Base-by-base conservation (phyloP, 1,140 invertebrate species). In the Grapholita molesta region DNA sequence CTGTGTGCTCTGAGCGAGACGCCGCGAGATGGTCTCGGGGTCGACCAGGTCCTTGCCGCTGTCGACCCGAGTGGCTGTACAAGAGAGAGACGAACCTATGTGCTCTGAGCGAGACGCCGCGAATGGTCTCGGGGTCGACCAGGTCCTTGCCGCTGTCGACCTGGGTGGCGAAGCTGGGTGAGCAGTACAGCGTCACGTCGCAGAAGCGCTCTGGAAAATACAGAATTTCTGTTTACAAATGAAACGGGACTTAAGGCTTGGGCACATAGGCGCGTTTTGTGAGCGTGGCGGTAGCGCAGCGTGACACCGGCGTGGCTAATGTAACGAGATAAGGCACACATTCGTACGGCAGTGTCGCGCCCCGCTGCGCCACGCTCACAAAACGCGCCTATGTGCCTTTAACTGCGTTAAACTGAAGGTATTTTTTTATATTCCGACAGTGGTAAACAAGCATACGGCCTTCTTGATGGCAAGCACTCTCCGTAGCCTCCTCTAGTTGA, bases 141-240 rank as follows among this genome's bases (percentile, higher is more conserved):
- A 84, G 76, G 67, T 85, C 85, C 64, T 88, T 86, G 55, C 84
- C 85, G 55, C 84, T 81, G 2, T 83, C 75, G 25, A 91, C 79
- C 66, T 89, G 86, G 0, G 87, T 84, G 0, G 85, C 86, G 72
- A 91, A 91, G 65, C 72, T 88, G 57, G 88, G 86, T 89, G 97
- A 97, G 87, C 97, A 98, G 76, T 97, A 97, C 67, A 98, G 86
- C 24, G 97, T 96, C 72, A 98, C 96, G 92, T 99, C 97, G 92
- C 97, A 97, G 92, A 98, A 98, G 70, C 96, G 95, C 81, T 98
- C 96, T 82, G 96, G 91, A 89, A 89, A 67, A 66, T 18, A 67
- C 12, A 35, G 66, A 25, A 12, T 2, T 28, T n/a, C 8, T 28
- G 7, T 38, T 57, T 30, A 7, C n/a, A n/a, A 32, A 61, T 7